Conservation (phyloP, 2,113 vertebrate species). For the Chelonoidis abingdonii region DNA sequence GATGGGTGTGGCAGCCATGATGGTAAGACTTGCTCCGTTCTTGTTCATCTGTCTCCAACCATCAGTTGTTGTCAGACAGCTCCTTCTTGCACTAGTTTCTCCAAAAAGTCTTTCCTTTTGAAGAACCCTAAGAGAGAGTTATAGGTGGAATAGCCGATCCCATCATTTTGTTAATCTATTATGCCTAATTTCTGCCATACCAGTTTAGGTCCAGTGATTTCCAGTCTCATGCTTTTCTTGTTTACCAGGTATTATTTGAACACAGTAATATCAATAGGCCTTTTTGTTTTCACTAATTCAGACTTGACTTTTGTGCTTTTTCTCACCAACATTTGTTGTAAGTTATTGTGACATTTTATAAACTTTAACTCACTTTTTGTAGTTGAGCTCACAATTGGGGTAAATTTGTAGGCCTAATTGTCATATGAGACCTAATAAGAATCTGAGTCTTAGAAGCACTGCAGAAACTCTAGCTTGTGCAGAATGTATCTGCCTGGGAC, state of each 20-base stretch:
- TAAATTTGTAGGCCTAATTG: not conserved
- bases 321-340: not conserved
- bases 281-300: not conserved
- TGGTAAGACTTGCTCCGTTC: not conserved
- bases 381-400: not conserved
- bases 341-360: not conserved
- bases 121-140: no score
- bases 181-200: no score
- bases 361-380: not conserved
- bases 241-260: no score
- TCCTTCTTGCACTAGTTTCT: no score
- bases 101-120: no score
- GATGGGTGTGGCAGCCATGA: not conserved
- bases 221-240: no score
- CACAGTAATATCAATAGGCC: no score
- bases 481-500: not conserved
- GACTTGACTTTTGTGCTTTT: not conserved
- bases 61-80: not conserved
- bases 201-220: no score
- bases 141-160: no score
- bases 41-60: not conserved
- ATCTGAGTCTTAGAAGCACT: not conserved
- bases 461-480: not conserved
- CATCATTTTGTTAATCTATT: no score
- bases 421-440: not conserved